These are phyloP conservation scores for Arge pagana DNA, from an alignment of 2,888 invertebrate species.

Conservation along the genomic window DNA sequence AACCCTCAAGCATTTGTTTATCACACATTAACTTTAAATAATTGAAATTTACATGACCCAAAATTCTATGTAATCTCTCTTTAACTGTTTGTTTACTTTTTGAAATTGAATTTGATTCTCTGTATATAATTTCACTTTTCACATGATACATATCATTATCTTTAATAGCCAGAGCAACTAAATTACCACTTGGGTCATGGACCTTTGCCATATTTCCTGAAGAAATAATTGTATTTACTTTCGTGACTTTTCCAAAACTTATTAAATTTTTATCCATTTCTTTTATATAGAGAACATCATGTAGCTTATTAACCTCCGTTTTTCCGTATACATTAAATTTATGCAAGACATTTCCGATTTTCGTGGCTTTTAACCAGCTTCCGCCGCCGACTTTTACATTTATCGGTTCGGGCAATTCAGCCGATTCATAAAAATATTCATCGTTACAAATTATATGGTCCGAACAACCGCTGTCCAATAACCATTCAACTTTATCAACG, in stretches of 20 bases:
- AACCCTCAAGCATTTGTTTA: conserved; percentile 21
- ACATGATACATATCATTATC: conserved; percentile 21
- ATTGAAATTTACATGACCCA: conserved; percentile 26
- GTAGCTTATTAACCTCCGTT: conserved; percentile 11
- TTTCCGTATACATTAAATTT: conserved; percentile 17
- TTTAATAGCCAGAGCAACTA: conserved; percentile 21
- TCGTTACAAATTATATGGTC: conserved; percentile 29
- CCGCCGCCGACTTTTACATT: conserved; percentile 27
- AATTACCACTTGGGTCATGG: conserved; percentile 10
- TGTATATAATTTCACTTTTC: conserved; percentile 5
- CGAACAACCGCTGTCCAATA: conserved; percentile 28
- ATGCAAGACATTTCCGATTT: conserved; percentile 20
- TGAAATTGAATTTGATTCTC: conserved; percentile 1
- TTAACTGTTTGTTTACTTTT: conserved; percentile 22
- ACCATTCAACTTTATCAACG: conserved; percentile 16
- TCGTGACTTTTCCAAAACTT: conserved; percentile 25
- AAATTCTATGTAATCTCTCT: conserved; percentile 24
- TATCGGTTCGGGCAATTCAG: conserved; percentile 18
- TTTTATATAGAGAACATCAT: conserved; percentile 23
- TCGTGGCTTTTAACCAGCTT: conserved; percentile 24
- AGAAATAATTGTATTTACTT: conserved; percentile 22
- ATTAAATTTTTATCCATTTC: conserved; percentile 28
- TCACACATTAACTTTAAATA: conserved; percentile 21
- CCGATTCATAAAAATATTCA: conserved; percentile 15
- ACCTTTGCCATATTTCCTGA: conserved; percentile 14